Percentiles rank a stretch among this genome's conserved stretches.
phyloP scores from a whole-genome alignment of 2,113 vertebrate species.

The Ginglymostoma cirratum region DNA sequence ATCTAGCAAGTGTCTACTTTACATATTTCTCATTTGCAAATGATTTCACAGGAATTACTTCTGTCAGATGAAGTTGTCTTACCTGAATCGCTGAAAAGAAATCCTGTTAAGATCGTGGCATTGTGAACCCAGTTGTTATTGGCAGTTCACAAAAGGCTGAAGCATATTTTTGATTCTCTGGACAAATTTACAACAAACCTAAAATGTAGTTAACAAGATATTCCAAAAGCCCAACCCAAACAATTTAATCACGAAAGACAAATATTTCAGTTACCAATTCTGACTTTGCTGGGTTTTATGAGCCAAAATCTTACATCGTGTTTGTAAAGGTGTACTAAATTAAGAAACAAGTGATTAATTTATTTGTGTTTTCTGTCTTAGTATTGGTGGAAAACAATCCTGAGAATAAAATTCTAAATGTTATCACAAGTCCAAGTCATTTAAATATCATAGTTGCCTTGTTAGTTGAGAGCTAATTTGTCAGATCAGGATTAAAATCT shows the following conservation, averaged over 20 bases:
- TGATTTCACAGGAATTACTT: constrained; percentile 9
- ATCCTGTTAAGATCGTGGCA: neutral
- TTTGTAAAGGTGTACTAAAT: neutral
- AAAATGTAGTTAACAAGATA: neutral
- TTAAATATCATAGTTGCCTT: constrained; percentile 1
- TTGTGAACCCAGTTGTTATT: neutral
- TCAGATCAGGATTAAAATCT: constrained; percentile 23
- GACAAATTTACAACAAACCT: neutral
- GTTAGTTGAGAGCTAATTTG: constrained; percentile 27
- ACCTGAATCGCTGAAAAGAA: neutral
- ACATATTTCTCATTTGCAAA: neutral
- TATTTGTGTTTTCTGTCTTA: neutral
- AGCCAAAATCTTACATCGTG: neutral
- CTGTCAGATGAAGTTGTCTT: neutral
- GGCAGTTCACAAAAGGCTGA: neutral
- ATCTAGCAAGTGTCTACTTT: neutral
- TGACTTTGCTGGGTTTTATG: neutral
- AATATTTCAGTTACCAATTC: neutral
- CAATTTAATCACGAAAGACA: neutral
- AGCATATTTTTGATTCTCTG: neutral
- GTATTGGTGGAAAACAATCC: neutral
- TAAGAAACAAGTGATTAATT: neutral
- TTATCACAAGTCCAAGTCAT: too few species aligned
- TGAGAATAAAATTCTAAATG: neutral
- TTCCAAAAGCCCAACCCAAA: neutral